A percentile compares a stretch with the other conserved stretches of the same genome.
phyloP scores from a whole-genome alignment of 2,113 vertebrate species.

The Brachyistius frenatus region DNA sequence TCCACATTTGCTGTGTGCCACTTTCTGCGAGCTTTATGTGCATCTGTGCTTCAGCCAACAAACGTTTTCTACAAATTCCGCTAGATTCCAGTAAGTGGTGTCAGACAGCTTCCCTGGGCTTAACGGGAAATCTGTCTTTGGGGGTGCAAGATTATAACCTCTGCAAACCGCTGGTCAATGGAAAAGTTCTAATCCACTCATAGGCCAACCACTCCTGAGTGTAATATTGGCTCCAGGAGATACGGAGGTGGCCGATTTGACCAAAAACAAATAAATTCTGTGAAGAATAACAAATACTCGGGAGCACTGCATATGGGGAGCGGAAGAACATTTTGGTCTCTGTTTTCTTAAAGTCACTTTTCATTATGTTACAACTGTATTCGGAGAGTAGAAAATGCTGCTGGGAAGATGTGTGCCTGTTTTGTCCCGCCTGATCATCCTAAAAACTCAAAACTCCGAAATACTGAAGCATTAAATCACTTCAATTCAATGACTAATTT shows the following conservation, averaged over 20 bases:
- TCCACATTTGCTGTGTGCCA: slow-evolving; percentile 67
- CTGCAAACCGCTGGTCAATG: slow-evolving; percentile 81
- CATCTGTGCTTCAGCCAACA: slow-evolving; percentile 57
- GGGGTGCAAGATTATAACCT: slow-evolving; percentile 84
- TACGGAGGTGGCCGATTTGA: slow-evolving; percentile 78
- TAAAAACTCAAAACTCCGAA: neutral
- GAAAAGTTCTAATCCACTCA: slow-evolving; percentile 81
- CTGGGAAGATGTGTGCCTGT: slow-evolving; percentile 9
- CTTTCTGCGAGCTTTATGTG: slow-evolving; percentile 54
- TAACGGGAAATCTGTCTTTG: slow-evolving; percentile 84
- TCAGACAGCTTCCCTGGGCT: slow-evolving; percentile 78
- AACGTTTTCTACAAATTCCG: slow-evolving; percentile 73
- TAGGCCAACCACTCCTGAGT: slow-evolving; percentile 70
- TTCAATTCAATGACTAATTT: slow-evolving; percentile 12
- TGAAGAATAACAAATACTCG: slow-evolving; percentile 72
- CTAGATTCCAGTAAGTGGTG: slow-evolving; percentile 80
- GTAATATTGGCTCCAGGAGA: slow-evolving; percentile 74
- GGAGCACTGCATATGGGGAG: slow-evolving; percentile 55
- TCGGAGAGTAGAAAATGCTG: slow-evolving; percentile 14
- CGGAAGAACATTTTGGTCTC: slow-evolving; percentile 53
- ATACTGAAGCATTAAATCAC: neutral
- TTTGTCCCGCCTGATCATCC: slow-evolving; percentile 3
- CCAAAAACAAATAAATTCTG: slow-evolving; percentile 83
- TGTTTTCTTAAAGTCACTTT: slow-evolving; percentile 62
- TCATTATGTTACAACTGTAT: slow-evolving; percentile 26